Percentiles rank a stretch among this genome's conserved stretches.
Conservation (phyloP, 1,140 invertebrate genomes). For the Sinella curviseta region DNA sequence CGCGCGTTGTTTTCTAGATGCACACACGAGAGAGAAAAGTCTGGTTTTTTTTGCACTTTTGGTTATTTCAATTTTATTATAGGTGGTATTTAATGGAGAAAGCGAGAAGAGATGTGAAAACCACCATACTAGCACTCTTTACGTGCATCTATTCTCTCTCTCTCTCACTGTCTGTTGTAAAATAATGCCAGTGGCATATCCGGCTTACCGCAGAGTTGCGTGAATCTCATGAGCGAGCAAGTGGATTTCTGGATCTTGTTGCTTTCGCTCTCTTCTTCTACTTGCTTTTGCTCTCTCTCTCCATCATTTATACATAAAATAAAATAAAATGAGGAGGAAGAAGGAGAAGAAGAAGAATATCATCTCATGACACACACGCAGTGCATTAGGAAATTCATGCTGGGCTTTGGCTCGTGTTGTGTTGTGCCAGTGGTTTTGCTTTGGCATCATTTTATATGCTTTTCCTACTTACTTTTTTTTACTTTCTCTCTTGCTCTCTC, state of each 20-base stretch:
- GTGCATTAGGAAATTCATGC: slow-evolving; percentile 26
- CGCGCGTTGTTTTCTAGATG: too few species aligned
- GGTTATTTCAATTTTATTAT: not conserved
- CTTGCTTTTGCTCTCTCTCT: too few species aligned
- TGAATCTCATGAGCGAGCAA: slow-evolving; percentile 25
- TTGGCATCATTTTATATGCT: slow-evolving; percentile 18
- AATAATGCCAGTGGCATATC: slow-evolving; percentile 23
- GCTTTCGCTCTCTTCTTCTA: too few species aligned
- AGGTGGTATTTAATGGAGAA: not conserved
- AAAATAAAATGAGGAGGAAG: too few species aligned
- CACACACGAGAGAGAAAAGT: too few species aligned
- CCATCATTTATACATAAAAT: slow-evolving; percentile 23
- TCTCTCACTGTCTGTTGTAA: not conserved
- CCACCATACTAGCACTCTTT: too few species aligned
- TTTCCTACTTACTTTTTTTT: too few species aligned
- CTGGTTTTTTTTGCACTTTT: too few species aligned
- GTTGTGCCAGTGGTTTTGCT: too few species aligned
- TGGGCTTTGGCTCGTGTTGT: slow-evolving; percentile 18
- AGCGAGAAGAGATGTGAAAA: too few species aligned
- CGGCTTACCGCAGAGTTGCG: slow-evolving; percentile 24
- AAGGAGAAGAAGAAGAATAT: slow-evolving; percentile 15
- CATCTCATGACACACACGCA: slow-evolving; percentile 21
- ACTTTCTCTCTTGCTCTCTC: slow-evolving; percentile 1
- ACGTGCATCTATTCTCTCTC: not conserved
- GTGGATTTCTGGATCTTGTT: slow-evolving; percentile 22